These are phyloP conservation scores for Monochamus alternatus DNA, from an alignment of 2,888 invertebrate genomes.

Conservation along the genomic window DNA sequence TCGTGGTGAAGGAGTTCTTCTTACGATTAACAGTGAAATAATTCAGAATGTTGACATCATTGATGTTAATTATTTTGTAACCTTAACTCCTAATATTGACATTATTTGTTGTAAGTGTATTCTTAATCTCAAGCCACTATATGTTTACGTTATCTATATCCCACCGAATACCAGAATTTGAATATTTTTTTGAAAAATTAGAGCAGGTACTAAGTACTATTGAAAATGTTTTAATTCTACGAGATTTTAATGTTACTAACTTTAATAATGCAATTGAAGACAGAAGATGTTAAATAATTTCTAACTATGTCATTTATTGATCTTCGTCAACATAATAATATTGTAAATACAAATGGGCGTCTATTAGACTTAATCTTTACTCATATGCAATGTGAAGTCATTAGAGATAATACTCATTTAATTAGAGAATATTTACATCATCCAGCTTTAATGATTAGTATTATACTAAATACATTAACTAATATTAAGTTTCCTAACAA, in stretches of 20 bases:
- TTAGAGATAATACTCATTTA: not conserved
- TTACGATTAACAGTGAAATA: not conserved
- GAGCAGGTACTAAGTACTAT: not conserved
- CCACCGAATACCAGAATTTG: not conserved
- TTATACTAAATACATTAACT: not conserved
- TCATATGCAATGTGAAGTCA: too few species aligned
- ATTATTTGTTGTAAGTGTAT: not conserved
- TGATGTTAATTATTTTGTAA: not conserved
- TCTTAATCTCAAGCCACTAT: not conserved
- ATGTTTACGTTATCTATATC: not conserved
- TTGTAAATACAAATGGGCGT: too few species aligned
- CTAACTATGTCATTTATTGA: too few species aligned
- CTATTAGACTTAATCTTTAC: too few species aligned
- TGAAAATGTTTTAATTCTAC: not conserved
- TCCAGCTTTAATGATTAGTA: not conserved
- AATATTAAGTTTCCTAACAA: not conserved
- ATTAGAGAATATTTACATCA: not conserved
- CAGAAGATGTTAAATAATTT: too few species aligned
- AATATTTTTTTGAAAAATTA: not conserved
- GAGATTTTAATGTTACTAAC: not conserved
- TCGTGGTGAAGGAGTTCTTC: not conserved
- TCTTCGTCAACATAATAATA: not conserved
- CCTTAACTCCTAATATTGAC: not conserved
- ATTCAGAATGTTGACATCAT: not conserved
- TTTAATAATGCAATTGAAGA: too few species aligned